Evolutionary conservation across 2,888 invertebrate species (phyloP).

Genomic region (Sesamia inferens): DNA sequence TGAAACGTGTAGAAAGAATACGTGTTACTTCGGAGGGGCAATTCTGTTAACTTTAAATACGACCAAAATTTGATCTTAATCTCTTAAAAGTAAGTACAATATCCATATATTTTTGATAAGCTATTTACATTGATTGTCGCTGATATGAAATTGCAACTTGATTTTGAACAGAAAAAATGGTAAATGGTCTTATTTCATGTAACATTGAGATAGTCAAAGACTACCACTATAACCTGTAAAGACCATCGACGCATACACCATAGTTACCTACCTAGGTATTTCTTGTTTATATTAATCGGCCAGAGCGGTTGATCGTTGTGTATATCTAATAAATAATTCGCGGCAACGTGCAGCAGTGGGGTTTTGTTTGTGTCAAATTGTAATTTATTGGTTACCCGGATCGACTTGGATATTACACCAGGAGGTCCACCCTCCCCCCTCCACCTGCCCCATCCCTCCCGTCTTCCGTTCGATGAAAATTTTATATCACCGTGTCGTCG

Average conservation of each 20-base stretch:
- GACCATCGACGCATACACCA: neutral
- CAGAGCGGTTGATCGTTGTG: conserved; percentile 48
- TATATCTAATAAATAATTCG: conserved; percentile 86
- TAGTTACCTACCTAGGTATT: conserved; percentile 1
- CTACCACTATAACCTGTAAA: neutral
- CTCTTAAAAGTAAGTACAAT: no score
- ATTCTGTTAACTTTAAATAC: neutral
- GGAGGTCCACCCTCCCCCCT: conserved; percentile 68
- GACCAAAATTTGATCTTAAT: neutral
- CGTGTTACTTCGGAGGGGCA: neutral
- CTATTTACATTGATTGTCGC: neutral
- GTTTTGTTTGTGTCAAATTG: conserved; percentile 89
- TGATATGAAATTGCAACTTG: neutral
- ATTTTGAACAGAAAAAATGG: neutral
- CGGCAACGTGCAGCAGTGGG: conserved; percentile 81
- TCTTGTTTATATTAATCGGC: conserved; percentile 39
- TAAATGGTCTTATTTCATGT: neutral
- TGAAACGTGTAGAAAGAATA: neutral
- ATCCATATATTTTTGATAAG: no score
- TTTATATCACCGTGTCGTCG: conserved; percentile 86
- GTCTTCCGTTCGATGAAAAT: conserved; percentile 84
- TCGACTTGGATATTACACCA: conserved; percentile 87
- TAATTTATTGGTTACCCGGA: conserved; percentile 88
- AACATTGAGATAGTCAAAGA: neutral
- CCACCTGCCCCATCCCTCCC: conserved; percentile 60